phyloP scores from a whole-genome alignment of 2,888 invertebrate genomes.

The Meloe dianella region DNA sequence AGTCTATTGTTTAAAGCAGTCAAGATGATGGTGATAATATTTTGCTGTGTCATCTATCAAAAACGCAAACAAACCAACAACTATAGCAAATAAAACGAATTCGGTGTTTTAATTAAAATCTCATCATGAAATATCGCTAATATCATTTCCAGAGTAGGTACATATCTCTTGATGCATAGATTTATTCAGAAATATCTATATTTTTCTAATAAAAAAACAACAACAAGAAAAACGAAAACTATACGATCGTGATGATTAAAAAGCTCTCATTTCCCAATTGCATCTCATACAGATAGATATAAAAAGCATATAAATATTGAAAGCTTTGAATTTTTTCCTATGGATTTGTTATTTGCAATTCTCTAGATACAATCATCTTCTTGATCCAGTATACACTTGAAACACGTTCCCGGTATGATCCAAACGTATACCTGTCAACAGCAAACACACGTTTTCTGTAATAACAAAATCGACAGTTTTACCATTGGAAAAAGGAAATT shows the following conservation, averaged over 20 bases:
- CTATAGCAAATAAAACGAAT: background rate
- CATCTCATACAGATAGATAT: background rate
- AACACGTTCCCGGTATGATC: background rate
- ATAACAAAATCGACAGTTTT: conserved; percentile 7
- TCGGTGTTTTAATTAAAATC: conserved; percentile 5
- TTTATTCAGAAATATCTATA: background rate
- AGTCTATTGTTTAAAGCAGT: conserved; percentile 29
- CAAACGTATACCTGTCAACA: background rate
- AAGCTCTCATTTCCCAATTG: conserved; percentile 9
- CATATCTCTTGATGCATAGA: background rate
- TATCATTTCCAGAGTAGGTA: background rate
- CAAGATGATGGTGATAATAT: conserved; percentile 5
- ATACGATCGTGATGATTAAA: conserved; percentile 14
- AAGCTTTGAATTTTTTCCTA: background rate
- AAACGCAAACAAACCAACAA: background rate
- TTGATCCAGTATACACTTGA: background rate
- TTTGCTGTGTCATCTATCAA: background rate
- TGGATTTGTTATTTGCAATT: background rate
- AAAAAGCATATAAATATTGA: background rate
- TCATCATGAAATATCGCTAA: background rate
- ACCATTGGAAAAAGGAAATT: conserved; percentile 1
- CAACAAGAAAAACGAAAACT: background rate
- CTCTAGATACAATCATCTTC: background rate
- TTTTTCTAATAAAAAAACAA: background rate
- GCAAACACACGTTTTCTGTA: background rate